A percentile compares a stretch with the other conserved stretches of the same genome.
Conservation (phyloP, 2,797 vertebrate species). For the Chaunax sp. region DNA sequence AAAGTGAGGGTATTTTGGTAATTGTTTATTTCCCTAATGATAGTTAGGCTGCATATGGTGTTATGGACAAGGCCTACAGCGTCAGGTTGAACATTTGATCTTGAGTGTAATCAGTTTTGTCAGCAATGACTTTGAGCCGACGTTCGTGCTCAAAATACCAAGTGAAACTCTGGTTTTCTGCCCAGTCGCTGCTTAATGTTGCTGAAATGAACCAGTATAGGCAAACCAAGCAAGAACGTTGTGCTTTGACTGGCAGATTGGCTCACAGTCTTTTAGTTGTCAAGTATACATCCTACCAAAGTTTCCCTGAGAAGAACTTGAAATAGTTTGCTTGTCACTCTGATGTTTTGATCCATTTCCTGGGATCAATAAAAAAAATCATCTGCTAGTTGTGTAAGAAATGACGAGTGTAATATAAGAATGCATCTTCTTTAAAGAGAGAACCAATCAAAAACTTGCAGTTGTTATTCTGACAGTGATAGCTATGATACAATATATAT, state of each 20-base stretch:
- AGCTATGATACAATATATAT: no score
- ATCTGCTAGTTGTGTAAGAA: background rate
- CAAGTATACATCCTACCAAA: background rate
- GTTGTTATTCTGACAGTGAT: no score
- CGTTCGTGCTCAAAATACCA: background rate
- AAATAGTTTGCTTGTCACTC: background rate
- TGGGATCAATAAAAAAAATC: slow-evolving; percentile 4
- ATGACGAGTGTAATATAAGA: no score
- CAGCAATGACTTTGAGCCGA: background rate
- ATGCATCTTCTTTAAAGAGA: no score
- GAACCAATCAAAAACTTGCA: no score
- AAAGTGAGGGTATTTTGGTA: no score
- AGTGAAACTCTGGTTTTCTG: slow-evolving; percentile 24
- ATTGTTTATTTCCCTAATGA: no score
- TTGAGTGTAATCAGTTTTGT: slow-evolving; percentile 3
- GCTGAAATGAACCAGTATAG: slow-evolving; percentile 3
- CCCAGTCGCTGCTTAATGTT: slow-evolving; percentile 7
- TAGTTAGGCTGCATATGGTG: no score
- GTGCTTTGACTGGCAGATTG: background rate
- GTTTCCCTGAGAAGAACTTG: background rate
- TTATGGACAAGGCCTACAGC: no score
- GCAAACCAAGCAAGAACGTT: background rate
- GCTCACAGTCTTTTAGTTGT: no score
- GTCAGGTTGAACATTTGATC: background rate
- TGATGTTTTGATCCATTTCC: slow-evolving; percentile 4